phyloP scores from a whole-genome alignment of 2,797 vertebrate genomes.

The Peromyscus attwateri region DNA sequence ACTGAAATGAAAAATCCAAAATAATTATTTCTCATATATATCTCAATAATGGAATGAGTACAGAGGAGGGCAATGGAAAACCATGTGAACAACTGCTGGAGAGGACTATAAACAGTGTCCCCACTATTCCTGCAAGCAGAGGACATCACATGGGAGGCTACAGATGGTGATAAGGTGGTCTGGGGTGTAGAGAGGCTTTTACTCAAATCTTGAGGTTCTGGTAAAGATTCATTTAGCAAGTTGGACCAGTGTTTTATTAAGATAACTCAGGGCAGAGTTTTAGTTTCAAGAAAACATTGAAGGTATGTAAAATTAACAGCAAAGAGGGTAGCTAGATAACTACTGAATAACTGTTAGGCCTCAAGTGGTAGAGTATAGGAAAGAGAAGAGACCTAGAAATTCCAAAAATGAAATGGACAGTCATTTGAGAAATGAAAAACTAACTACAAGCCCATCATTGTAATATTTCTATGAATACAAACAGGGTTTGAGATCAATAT shows the following conservation, averaged over 20 bases:
- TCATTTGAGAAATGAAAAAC: conserved; percentile 13
- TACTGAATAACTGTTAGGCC: neutral
- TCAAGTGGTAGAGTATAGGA: conserved; percentile 16
- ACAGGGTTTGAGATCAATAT: neutral
- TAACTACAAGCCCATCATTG: neutral
- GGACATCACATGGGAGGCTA: neutral
- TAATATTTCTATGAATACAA: conserved; percentile 1
- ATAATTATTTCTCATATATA: neutral
- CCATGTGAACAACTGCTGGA: neutral
- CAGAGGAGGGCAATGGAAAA: neutral
- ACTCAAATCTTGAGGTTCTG: conserved; percentile 47
- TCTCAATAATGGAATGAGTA: neutral
- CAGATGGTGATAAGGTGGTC: neutral
- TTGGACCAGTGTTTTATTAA: conserved; percentile 5
- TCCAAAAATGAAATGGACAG: conserved; percentile 24
- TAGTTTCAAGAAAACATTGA: conserved; percentile 53
- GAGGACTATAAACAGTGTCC: neutral
- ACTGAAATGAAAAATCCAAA: conserved; percentile 6
- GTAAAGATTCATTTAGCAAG: conserved; percentile 58
- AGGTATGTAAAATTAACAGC: conserved; percentile 56
- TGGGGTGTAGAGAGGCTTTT: neutral
- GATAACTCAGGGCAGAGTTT: neutral
- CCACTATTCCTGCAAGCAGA: neutral
- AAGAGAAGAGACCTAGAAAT: neutral
- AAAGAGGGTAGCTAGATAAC: conserved; percentile 12